These are phyloP conservation scores for Oeneis ivallda DNA, from an alignment of 2,888 invertebrate species.

Conservation along the genomic window DNA sequence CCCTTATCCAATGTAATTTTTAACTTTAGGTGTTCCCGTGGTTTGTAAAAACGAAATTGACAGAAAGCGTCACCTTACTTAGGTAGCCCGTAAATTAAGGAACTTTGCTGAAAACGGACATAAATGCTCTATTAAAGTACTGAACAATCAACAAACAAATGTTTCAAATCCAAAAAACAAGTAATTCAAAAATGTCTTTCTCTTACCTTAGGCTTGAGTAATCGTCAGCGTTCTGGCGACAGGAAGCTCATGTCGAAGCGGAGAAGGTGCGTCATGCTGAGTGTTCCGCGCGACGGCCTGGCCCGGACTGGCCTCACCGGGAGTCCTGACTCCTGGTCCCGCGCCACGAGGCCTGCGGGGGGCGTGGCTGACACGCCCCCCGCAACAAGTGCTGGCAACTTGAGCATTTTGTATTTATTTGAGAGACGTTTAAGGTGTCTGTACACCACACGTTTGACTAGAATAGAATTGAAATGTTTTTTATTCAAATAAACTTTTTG, in stretches of 20 bases:
- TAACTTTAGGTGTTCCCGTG: too few relatives aligned
- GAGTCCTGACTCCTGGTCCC: slow-evolving; percentile 24
- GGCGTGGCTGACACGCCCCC: slow-evolving; percentile 62
- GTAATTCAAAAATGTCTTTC: background rate
- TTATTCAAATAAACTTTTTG: too few relatives aligned
- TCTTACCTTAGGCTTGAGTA: slow-evolving; percentile 74
- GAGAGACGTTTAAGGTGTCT: slow-evolving; percentile 20
- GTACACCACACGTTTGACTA: slow-evolving; percentile 17
- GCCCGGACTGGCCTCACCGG: slow-evolving; percentile 40
- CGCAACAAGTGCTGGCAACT: slow-evolving; percentile 60
- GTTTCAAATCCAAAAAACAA: background rate
- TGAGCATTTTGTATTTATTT: slow-evolving; percentile 24
- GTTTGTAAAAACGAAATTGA: too few relatives aligned
- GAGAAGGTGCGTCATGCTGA: slow-evolving; percentile 67
- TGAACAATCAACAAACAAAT: too few relatives aligned
- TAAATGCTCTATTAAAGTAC: too few relatives aligned
- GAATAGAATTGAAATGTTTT: too few relatives aligned
- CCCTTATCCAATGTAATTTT: too few relatives aligned
- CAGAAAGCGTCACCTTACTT: too few relatives aligned
- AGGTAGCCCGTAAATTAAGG: too few relatives aligned
- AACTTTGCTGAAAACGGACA: too few relatives aligned
- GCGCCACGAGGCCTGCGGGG: slow-evolving; percentile 37
- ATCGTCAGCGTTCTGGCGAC: slow-evolving; percentile 80
- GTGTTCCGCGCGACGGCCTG: slow-evolving; percentile 37
- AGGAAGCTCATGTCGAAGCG: slow-evolving; percentile 75